A percentile compares a stretch with the other conserved stretches of the same genome.
Conservation (phyloP, 2,797 vertebrate species). For the Halcyon badia region DNA sequence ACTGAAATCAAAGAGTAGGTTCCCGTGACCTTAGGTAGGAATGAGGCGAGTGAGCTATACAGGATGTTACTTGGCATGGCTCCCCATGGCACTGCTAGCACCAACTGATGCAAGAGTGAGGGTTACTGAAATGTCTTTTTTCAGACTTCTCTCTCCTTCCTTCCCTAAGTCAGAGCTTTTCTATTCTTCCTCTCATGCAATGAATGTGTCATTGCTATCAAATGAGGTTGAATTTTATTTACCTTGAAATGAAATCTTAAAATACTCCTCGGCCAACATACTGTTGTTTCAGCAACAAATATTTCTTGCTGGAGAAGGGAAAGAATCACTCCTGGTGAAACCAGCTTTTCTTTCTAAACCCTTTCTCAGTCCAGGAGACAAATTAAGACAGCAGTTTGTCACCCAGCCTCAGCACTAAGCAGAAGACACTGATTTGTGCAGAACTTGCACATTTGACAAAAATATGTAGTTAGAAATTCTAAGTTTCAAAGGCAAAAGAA, state of each 20-base stretch:
- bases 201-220: neutral
- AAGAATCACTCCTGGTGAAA: neutral
- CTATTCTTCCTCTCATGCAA: neutral
- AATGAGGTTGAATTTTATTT: neutral
- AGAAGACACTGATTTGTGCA: neutral
- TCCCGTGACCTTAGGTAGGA: neutral
- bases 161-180: neutral
- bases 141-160: neutral
- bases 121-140: neutral
- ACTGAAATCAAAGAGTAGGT: neutral
- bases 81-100: too few relatives aligned
- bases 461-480: neutral
- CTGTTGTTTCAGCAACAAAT: neutral
- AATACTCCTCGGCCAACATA: neutral
- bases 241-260: neutral
- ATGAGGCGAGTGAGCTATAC: neutral
- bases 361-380: neutral
- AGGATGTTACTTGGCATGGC: neutral
- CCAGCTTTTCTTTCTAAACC: neutral
- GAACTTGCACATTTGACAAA: neutral
- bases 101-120: neutral
- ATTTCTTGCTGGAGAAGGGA: neutral
- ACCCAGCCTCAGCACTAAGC: neutral
- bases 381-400: neutral
- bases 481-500: neutral